Evolutionary conservation across 2,113 vertebrate genomes (phyloP), one percentile per base, ranked within the genome.

Genomic region (Phoxinus phoxinus): DNA sequence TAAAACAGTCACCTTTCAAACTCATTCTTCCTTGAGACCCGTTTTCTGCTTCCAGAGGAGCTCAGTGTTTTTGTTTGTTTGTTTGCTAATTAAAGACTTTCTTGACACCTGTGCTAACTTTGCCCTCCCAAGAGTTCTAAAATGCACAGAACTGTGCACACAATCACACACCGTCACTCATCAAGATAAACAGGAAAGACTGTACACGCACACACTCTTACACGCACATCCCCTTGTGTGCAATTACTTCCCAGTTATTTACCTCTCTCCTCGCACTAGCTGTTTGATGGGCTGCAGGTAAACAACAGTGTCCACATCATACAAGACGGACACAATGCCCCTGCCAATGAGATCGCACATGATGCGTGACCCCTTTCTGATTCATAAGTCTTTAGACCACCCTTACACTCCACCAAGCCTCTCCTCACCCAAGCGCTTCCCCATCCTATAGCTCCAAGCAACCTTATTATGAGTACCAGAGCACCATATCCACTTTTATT

Each of bases 201-300:
- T 51, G 82, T 56, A 84, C 83, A 69, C 75, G 76, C 63, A 67
- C 72, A 76, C 85, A 69, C 53, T 46, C 65, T 37, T 73, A 63
- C 63, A 86, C 59, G 83, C 73, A 87, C 86, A 86, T 87, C 92
- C 94, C 93, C 94, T 91, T 84, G 94, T 94, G 94, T 93, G 90
- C 94, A 95, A 95, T 94, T 94, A 94, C 92, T 86, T 92, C 88
- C 90, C 91, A 92, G 88, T 88, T 92, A 87, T 92, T 92, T 92
- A 93, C 90, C 87, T 90, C 85, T 35, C 56, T 87, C 84, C 89
- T 89, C 92, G 89, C 82, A 84, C 90, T 88, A 30, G 87, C 73
- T 86, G 84, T 91, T 83, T 89, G 84, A 90, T 85, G 86, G 85
- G 59, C 44, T 86, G 61, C 91, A 94, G 92, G 92, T 94, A 94